A percentile compares a stretch with the other conserved stretches of the same genome.
Evolutionary conservation across 1,140 invertebrate species (phyloP).

Genomic region (Diorhabda elongata): DNA sequence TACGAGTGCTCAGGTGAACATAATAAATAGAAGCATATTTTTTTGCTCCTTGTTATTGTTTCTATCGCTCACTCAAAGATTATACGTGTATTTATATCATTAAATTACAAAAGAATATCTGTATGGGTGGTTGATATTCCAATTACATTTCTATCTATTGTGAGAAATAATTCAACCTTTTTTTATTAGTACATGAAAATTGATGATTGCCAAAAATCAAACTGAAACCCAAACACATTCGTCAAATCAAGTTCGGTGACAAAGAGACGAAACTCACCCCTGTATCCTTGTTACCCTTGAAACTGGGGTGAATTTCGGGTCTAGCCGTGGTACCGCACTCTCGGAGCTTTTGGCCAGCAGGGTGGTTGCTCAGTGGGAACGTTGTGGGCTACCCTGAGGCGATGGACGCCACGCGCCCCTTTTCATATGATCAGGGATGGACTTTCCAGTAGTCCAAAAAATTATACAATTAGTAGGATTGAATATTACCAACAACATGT

Average conservation of each 20-base stretch:
- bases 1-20: too few species aligned
- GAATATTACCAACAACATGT: too few species aligned
- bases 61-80: too few species aligned
- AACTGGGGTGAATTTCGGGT: slow-evolving; percentile 5
- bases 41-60: too few species aligned
- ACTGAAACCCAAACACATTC: slow-evolving; percentile 2
- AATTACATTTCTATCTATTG: too few species aligned
- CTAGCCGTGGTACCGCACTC: slow-evolving; percentile 21
- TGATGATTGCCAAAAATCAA: background rate
- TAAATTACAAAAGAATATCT: too few species aligned
- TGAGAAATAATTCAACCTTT: background rate
- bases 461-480: too few species aligned
- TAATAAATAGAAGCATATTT: too few species aligned
- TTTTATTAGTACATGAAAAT: background rate
- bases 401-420: slow-evolving; percentile 42
- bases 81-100: too few species aligned
- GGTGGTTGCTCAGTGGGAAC: slow-evolving; percentile 49
- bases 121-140: too few species aligned
- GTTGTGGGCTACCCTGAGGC: slow-evolving; percentile 47
- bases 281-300: slow-evolving; percentile 3
- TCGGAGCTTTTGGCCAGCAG: slow-evolving; percentile 43
- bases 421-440: slow-evolving; percentile 1
- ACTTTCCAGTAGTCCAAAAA: background rate
- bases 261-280: slow-evolving; percentile 1
- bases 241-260: slow-evolving; percentile 1